Percentiles rank a stretch among this genome's conserved stretches.
Conservation (phyloP, 1,140 invertebrate species). For the Teleopsis dalmanni region DNA sequence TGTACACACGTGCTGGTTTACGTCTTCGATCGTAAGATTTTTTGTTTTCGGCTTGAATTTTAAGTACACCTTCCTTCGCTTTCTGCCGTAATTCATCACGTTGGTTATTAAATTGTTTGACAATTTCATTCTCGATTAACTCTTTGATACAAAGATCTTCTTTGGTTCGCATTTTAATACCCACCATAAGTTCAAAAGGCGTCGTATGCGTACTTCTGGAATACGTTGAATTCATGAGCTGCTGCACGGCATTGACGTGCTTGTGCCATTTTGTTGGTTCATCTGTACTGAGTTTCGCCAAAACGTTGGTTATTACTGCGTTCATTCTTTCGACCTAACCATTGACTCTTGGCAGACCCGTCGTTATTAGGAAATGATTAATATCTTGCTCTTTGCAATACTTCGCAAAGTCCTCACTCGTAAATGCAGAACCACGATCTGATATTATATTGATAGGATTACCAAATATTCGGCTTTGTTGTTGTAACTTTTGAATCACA, state of each 20-base stretch:
- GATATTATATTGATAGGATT: conserved; percentile 15
- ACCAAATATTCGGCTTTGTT: conserved; percentile 30
- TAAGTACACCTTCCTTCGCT: conserved; percentile 27
- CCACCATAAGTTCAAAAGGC: conserved; percentile 6
- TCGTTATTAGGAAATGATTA: conserved; percentile 15
- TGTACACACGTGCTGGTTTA: conserved; percentile 22
- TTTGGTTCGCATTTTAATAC: conserved; percentile 2
- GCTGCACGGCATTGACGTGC: conserved; percentile 3
- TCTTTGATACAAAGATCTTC: conserved; percentile 15
- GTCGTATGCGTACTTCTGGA: background rate
- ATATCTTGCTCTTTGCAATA: conserved; percentile 20
- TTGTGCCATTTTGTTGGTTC: conserved; percentile 9
- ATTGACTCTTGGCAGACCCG: conserved; percentile 28
- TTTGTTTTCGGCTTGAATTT: conserved; percentile 36
- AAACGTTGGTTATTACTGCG: background rate
- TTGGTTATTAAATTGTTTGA: conserved; percentile 14
- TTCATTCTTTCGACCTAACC: conserved; percentile 27
- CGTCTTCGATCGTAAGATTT: conserved; percentile 27
- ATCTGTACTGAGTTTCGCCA: conserved; percentile 3
- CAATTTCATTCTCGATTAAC: conserved; percentile 27
- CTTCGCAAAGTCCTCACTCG: conserved; percentile 26
- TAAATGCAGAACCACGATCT: conserved; percentile 26
- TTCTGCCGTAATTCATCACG: conserved; percentile 3
- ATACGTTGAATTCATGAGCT: conserved; percentile 1
- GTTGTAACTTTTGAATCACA: conserved; percentile 17